phyloP scores from a whole-genome alignment of 2,888 invertebrate species.

The Rhorus exstirpatorius region DNA sequence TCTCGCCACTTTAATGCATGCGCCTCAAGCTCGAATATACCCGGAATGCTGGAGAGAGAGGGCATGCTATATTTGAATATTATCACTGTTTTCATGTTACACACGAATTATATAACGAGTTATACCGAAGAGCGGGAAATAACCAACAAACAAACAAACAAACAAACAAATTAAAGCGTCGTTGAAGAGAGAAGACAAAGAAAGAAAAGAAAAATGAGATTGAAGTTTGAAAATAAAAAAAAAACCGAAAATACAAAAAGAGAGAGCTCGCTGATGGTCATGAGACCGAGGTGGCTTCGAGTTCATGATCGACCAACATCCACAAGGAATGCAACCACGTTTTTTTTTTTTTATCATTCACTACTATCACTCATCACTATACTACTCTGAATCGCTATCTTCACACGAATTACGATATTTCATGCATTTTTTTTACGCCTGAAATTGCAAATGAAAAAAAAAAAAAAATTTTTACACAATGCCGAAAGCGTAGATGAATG shows the following conservation, averaged over 20 bases:
- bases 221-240: slow-evolving; percentile 6
- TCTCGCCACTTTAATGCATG: slow-evolving; percentile 72
- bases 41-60: slow-evolving; percentile 73
- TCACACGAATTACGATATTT: slow-evolving; percentile 55
- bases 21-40: slow-evolving; percentile 72
- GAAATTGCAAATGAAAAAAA: slow-evolving; percentile 27
- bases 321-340: slow-evolving; percentile 64
- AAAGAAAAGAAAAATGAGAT: slow-evolving; percentile 5
- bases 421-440: slow-evolving; percentile 33
- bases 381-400: slow-evolving; percentile 48
- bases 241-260: slow-evolving; percentile 22
- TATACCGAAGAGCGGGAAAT: slow-evolving; percentile 15
- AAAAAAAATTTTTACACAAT: slow-evolving; percentile 24
- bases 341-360: slow-evolving; percentile 58
- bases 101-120: slow-evolving; percentile 68
- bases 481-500: slow-evolving; percentile 51
- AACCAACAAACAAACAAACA: slow-evolving; percentile 18
- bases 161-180: slow-evolving; percentile 8
- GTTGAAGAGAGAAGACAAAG: background rate
- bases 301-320: slow-evolving; percentile 67
- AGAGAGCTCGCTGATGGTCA: slow-evolving; percentile 30
- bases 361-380: slow-evolving; percentile 49
- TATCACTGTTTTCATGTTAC: slow-evolving; percentile 72
- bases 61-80: slow-evolving; percentile 73
- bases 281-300: slow-evolving; percentile 49